phyloP scores from a whole-genome alignment of 2,888 invertebrate species.

The Epinotia brunnichana region DNA sequence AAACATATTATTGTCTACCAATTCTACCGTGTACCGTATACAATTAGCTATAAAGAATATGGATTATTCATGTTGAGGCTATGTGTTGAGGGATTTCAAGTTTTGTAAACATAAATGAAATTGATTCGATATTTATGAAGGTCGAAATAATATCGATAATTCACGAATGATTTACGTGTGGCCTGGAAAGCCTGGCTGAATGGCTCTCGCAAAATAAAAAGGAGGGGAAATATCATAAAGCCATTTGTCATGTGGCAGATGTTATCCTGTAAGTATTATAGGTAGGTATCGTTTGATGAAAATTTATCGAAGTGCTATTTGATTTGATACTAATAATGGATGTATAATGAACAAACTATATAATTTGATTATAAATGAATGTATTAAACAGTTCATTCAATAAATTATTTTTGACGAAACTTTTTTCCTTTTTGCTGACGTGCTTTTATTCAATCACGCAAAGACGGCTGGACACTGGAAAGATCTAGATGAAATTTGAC shows the following conservation, averaged over 20 bases:
- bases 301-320: neutral
- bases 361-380: neutral
- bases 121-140: neutral
- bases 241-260: neutral
- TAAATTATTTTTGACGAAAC: too few species aligned
- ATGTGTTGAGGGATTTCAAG: neutral
- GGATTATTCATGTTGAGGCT: neutral
- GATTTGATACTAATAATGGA: neutral
- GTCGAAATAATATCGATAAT: slow-evolving; percentile 6
- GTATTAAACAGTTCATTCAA: too few species aligned
- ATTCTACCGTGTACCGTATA: slow-evolving; percentile 3
- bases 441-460: neutral
- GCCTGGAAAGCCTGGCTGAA: neutral
- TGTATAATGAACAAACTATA: neutral
- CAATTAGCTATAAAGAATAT: slow-evolving; percentile 10
- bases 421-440: too few species aligned
- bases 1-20: slow-evolving; percentile 36
- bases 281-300: too few species aligned
- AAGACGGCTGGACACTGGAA: neutral
- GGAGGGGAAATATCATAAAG: neutral
- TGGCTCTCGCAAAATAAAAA: neutral
- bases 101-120: neutral
- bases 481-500: too few species aligned
- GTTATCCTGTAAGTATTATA: neutral
- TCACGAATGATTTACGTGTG: neutral